Evolutionary conservation across 2,113 vertebrate species (phyloP).

Genomic region (Rhynchomys soricoides): DNA sequence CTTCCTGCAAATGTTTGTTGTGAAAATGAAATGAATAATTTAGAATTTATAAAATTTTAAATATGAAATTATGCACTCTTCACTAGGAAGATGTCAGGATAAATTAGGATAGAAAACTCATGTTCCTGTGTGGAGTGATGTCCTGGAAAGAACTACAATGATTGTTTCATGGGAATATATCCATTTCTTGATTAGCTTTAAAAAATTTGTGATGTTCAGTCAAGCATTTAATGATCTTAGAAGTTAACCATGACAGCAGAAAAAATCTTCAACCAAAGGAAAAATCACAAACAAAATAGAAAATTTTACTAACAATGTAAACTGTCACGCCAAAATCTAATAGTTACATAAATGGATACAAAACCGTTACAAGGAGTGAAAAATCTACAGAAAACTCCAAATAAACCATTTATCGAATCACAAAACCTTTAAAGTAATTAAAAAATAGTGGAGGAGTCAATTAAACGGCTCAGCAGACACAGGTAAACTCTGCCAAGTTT

Average conservation of each 20-base stretch:
- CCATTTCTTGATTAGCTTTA: background rate
- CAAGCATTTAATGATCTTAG: background rate
- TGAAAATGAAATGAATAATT: background rate
- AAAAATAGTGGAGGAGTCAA: too few species aligned
- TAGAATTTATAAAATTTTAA: constrained; percentile 11
- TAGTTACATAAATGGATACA: background rate
- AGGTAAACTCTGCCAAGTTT: too few species aligned
- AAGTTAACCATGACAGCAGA: background rate
- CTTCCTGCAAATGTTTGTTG: background rate
- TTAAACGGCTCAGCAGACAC: too few species aligned
- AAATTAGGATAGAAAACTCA: background rate
- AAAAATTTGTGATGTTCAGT: background rate
- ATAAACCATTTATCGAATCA: too few species aligned
- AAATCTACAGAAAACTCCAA: too few species aligned
- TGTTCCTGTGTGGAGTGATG: background rate
- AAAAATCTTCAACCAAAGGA: background rate
- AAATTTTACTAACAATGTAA: background rate
- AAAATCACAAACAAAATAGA: background rate
- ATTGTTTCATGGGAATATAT: background rate
- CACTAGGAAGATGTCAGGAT: background rate
- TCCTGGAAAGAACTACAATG: background rate
- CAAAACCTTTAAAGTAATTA: too few species aligned
- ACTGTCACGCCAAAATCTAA: background rate
- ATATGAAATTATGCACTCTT: background rate
- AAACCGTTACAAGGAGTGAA: too few species aligned